Evolutionary conservation across 2,113 vertebrate genomes (phyloP).

Genomic region (Halichoeres trimaculatus): DNA sequence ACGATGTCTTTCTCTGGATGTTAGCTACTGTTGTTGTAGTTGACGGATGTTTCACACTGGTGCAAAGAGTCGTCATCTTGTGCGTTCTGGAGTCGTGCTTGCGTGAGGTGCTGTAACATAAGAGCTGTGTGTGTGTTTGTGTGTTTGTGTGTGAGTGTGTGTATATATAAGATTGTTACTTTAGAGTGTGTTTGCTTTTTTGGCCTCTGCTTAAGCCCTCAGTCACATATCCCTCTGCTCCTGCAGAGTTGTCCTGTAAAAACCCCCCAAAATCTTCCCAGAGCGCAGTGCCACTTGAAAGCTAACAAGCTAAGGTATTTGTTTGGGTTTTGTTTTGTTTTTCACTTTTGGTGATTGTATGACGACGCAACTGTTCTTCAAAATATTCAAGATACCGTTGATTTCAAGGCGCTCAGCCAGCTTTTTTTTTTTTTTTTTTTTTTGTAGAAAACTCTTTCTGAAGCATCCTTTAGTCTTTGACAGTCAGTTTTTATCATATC

Average conservation of each 20-base stretch:
- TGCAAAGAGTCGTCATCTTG: slow-evolving; percentile 43
- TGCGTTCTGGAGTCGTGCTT: slow-evolving; percentile 26
- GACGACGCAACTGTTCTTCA: slow-evolving; percentile 5
- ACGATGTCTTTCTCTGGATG: slow-evolving; percentile 32
- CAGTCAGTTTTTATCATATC: slow-evolving; percentile 21
- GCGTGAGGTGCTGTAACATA: slow-evolving; percentile 68
- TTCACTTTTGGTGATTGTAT: slow-evolving; percentile 36
- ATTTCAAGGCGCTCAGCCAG: slow-evolving; percentile 1
- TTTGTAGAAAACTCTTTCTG: slow-evolving; percentile 5
- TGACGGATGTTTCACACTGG: slow-evolving; percentile 53
- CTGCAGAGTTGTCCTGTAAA: slow-evolving; percentile 30
- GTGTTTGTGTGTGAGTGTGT: slow-evolving; percentile 30
- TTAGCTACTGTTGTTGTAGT: slow-evolving; percentile 53
- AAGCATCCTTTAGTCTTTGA: slow-evolving; percentile 20
- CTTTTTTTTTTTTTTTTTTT: slow-evolving; percentile 9
- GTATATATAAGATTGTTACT: slow-evolving; percentile 37
- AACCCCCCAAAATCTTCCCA: not conserved
- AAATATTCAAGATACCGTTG: not conserved
- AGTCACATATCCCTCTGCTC: slow-evolving; percentile 21
- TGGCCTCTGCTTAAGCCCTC: slow-evolving; percentile 32
- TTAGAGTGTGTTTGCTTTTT: slow-evolving; percentile 56
- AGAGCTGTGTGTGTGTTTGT: slow-evolving; percentile 42
- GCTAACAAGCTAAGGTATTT: slow-evolving; percentile 18
- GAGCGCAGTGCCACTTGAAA: slow-evolving; percentile 27
- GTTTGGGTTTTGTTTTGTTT: slow-evolving; percentile 15